Conservation (phyloP, 2,888 invertebrate genomes). For the Nomada lathburiana region DNA sequence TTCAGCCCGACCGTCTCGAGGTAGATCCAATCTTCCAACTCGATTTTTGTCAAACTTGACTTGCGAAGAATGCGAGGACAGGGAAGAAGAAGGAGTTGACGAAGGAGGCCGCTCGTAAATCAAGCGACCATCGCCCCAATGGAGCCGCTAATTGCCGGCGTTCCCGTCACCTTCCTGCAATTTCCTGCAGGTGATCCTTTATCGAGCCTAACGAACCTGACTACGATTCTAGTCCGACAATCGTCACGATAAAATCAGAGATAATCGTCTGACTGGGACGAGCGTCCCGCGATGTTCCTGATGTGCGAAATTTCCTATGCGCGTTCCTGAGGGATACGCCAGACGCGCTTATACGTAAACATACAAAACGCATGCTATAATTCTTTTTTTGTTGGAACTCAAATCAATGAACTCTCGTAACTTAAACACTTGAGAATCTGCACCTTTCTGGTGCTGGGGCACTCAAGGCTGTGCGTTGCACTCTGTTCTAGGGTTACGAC, state of each 20-base stretch:
- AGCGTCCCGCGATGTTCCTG: background rate
- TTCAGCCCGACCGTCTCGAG: too few species aligned
- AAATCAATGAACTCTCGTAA: too few species aligned
- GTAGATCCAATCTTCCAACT: slow-evolving; percentile 51
- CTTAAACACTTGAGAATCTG: too few species aligned
- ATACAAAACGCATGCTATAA: too few species aligned
- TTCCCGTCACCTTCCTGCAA: slow-evolving; percentile 33
- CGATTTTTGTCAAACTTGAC: slow-evolving; percentile 42
- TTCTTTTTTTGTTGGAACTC: too few species aligned
- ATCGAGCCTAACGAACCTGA: slow-evolving; percentile 59
- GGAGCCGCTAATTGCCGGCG: slow-evolving; percentile 57
- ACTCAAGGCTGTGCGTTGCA: too few species aligned
- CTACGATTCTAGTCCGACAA: slow-evolving; percentile 51
- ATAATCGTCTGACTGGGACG: slow-evolving; percentile 46
- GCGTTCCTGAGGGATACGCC: too few species aligned
- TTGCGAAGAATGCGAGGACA: background rate
- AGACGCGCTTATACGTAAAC: too few species aligned
- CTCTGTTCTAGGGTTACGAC: too few species aligned
- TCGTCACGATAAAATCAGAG: slow-evolving; percentile 53
- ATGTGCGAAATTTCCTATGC: too few species aligned
- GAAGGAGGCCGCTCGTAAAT: slow-evolving; percentile 38
- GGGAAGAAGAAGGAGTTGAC: background rate
- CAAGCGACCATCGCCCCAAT: slow-evolving; percentile 23
- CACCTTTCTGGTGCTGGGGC: too few species aligned
- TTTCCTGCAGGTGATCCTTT: slow-evolving; percentile 55